Conservation (phyloP, 2,797 vertebrate species). For the Odontamblyopus lacepedii region DNA sequence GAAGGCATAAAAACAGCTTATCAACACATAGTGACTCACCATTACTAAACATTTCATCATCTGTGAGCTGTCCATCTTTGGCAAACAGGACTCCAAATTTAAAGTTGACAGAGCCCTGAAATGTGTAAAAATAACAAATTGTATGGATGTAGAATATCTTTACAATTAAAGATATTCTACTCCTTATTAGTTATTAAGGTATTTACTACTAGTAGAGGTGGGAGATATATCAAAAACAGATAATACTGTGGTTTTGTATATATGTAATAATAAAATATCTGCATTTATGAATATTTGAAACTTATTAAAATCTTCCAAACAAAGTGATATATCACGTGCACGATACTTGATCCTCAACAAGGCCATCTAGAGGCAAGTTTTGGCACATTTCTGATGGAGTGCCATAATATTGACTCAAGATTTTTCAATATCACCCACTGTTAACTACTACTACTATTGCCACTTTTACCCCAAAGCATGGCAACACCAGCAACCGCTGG, state of each 20-base stretch:
- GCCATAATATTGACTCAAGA: neutral
- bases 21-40: conserved; percentile 76
- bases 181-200: neutral
- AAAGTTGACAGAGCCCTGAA: conserved; percentile 97
- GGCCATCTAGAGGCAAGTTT: no score
- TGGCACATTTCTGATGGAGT: no score
- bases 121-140: conserved; percentile 1
- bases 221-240: neutral
- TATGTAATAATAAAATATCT: neutral
- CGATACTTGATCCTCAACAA: neutral
- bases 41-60: conserved; percentile 99
- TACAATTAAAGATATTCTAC: neutral
- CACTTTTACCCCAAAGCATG: neutral
- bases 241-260: neutral
- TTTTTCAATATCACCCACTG: neutral
- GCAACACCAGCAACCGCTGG: neutral
- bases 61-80: conserved; percentile 97
- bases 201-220: neutral
- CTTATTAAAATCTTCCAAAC: neutral
- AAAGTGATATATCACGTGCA: neutral
- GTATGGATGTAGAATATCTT: neutral
- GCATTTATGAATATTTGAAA: neutral
- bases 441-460: neutral
- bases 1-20: neutral
- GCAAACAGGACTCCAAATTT: conserved; percentile 98